A percentile compares a stretch with the other conserved stretches of the same genome.
Evolutionary conservation across 2,797 vertebrate genomes (phyloP).

Genomic region (Sebastes taczanowskii): DNA sequence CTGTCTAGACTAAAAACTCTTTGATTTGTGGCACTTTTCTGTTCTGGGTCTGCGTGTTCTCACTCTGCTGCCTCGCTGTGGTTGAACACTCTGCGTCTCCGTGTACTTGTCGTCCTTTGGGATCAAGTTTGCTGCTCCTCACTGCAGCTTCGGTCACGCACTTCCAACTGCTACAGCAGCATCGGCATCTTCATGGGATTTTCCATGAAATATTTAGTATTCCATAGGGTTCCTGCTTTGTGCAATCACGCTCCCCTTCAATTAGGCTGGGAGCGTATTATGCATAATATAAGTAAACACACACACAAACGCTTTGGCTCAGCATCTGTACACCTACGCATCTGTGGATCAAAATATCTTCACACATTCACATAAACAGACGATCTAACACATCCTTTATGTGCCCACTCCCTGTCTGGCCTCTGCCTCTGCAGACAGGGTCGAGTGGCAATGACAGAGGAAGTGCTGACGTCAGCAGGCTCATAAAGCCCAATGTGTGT

Average conservation of each 20-base stretch:
- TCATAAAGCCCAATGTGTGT: constrained; percentile 15
- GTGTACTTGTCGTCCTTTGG: constrained; percentile 31
- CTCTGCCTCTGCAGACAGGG: constrained; percentile 18
- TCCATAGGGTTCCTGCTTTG: constrained; percentile 18
- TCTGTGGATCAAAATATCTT: constrained; percentile 16
- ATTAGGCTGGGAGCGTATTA: constrained; percentile 29
- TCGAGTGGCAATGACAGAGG: constrained; percentile 52
- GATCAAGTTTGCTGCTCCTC: constrained; percentile 38
- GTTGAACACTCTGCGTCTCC: constrained; percentile 1
- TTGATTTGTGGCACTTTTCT: not conserved
- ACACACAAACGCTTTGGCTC: not conserved
- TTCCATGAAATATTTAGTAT: constrained; percentile 61
- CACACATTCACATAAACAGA: constrained; percentile 17
- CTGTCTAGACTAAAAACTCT: not conserved
- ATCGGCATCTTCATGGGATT: constrained; percentile 28
- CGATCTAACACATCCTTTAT: not conserved
- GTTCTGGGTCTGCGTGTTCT: not conserved
- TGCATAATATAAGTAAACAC: constrained; percentile 24
- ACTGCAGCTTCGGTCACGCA: constrained; percentile 44
- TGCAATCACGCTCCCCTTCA: constrained; percentile 15
- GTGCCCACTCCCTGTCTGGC: constrained; percentile 25
- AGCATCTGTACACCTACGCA: constrained; percentile 18
- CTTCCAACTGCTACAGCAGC: constrained; percentile 16
- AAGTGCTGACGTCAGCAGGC: constrained; percentile 46
- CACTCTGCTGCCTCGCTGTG: constrained; percentile 5